Evolutionary conservation across 2,113 vertebrate species (phyloP).

Genomic region (Eulacestoma nigropectus): DNA sequence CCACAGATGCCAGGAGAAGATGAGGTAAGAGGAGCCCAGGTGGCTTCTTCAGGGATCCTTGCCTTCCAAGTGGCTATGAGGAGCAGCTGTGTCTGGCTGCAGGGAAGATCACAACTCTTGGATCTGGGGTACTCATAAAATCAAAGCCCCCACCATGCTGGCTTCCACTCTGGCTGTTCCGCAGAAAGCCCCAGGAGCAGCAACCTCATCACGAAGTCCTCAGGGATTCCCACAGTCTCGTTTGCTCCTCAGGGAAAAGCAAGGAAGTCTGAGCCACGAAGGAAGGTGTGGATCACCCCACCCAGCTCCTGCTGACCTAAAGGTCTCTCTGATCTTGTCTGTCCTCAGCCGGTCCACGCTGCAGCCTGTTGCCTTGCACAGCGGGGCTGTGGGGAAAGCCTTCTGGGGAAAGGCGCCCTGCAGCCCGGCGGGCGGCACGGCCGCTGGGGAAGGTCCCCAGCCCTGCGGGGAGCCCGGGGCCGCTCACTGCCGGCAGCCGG

Average conservation of each 20-base stretch:
- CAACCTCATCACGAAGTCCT: background rate
- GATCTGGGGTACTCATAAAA: background rate
- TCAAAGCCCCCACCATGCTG: background rate
- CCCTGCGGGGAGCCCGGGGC: background rate
- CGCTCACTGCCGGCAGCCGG: background rate
- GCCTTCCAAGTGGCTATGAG: background rate
- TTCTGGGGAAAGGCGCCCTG: background rate
- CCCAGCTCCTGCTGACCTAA: background rate
- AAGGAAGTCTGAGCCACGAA: background rate
- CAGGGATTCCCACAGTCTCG: background rate
- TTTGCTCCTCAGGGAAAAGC: background rate
- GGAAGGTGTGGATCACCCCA: background rate
- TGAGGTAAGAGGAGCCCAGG: background rate
- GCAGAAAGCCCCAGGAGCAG: background rate
- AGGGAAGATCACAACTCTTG: background rate
- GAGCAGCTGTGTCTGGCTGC: background rate
- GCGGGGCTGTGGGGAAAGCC: fast-evolving
- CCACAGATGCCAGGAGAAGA: background rate
- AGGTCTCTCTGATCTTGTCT: background rate
- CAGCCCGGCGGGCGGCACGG: background rate
- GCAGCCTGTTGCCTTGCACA: background rate
- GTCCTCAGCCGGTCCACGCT: background rate
- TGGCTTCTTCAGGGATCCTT: background rate
- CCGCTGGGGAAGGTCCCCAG: background rate
- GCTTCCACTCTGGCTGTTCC: background rate